Evolutionary conservation across 2,113 vertebrate genomes (phyloP).

Genomic region (Genyomyrus donnyi): DNA sequence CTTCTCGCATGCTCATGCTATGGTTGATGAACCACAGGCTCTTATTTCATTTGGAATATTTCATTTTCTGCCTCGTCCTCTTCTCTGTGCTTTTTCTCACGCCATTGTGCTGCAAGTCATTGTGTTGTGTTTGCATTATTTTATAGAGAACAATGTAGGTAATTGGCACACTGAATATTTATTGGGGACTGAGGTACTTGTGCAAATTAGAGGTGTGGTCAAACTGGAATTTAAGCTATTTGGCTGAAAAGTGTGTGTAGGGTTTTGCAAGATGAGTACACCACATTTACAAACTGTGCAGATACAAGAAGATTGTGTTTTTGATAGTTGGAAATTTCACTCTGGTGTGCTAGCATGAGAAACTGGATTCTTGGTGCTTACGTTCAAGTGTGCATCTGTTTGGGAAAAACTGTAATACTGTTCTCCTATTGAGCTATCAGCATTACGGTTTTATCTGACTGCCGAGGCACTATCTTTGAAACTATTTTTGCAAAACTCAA

Average conservation of each 20-base stretch:
- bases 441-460: not conserved
- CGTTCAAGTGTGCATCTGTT: not conserved
- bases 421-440: not conserved
- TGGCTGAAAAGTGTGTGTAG: not conserved
- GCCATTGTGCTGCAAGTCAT: not conserved
- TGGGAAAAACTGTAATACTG: not conserved
- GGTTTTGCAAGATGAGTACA: not conserved
- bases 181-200: not conserved
- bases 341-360: not conserved
- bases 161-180: not conserved
- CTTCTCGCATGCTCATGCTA: too few relatives aligned
- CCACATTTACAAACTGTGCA: not conserved
- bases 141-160: not conserved
- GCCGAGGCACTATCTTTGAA: not conserved
- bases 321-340: not conserved
- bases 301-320: not conserved
- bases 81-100: not conserved
- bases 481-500: not conserved
- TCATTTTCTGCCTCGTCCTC: not conserved
- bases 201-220: not conserved
- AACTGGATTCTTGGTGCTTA: not conserved
- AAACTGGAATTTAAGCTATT: not conserved
- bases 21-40: too few relatives aligned
- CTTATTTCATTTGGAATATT: too few relatives aligned
- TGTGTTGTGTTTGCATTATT: not conserved